phyloP scores from a whole-genome alignment of 2,113 vertebrate genomes.

The Promerops cafer region DNA sequence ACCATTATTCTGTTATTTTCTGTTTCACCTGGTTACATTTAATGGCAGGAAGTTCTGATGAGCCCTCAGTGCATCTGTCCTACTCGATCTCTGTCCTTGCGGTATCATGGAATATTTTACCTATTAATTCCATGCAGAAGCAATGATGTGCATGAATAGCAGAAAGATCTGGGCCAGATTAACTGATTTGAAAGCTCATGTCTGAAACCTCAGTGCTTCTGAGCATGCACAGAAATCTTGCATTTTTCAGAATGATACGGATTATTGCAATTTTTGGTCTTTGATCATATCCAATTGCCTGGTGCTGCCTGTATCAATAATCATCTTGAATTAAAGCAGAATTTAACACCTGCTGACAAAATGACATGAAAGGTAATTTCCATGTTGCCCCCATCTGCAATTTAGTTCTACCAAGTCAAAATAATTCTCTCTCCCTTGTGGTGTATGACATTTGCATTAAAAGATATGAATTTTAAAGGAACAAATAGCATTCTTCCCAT shows the following conservation, averaged over 20 bases:
- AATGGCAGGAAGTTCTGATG: neutral
- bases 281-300: neutral
- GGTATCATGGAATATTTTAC: accelerated
- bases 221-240: neutral
- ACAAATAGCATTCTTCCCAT: neutral
- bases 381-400: neutral
- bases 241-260: neutral
- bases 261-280: neutral
- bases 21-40: neutral
- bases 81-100: neutral
- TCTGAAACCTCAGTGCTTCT: neutral
- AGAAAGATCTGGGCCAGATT: neutral
- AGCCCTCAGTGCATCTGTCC: neutral
- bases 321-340: neutral
- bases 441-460: neutral
- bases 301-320: neutral
- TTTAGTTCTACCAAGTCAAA: neutral
- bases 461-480: neutral
- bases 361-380: neutral
- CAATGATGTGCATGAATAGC: neutral
- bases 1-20: neutral
- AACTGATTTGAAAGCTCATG: neutral
- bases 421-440: neutral
- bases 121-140: neutral
- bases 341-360: neutral